These are phyloP conservation scores for Passerina amoena DNA, from an alignment of 2,113 vertebrate species.

Conservation along the genomic window DNA sequence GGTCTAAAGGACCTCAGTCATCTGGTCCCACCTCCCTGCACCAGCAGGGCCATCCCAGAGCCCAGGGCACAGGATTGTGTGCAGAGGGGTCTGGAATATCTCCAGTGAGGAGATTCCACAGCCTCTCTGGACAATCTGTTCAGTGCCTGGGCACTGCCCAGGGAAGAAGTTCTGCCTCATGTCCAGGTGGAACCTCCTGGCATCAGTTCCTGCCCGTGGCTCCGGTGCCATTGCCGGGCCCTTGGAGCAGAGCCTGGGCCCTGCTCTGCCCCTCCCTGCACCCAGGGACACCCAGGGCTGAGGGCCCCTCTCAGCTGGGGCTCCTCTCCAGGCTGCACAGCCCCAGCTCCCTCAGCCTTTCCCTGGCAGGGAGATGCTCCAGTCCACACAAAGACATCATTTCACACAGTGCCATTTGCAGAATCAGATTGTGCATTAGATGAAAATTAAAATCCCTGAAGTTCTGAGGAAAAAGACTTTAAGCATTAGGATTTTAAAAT, in stretches of 20 bases:
- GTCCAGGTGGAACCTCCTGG: neutral
- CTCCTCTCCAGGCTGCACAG: neutral
- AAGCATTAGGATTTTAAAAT: neutral
- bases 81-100: rapidly evolving
- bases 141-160: rapidly evolving
- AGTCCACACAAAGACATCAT: neutral
- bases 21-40: neutral
- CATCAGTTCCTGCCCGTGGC: neutral
- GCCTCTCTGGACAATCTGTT: neutral
- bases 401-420: neutral
- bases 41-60: neutral
- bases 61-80: neutral
- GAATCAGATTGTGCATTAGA: neutral
- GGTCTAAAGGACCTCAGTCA: neutral
- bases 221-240: neutral
- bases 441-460: neutral
- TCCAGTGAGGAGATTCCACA: neutral
- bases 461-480: neutral
- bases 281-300: neutral
- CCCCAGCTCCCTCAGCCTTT: neutral
- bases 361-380: neutral
- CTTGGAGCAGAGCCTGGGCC: neutral
- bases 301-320: neutral
- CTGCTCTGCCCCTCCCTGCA: neutral
- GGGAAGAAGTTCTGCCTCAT: neutral